Conservation (phyloP, 2,888 invertebrate species). For the Drosophila testacea region DNA sequence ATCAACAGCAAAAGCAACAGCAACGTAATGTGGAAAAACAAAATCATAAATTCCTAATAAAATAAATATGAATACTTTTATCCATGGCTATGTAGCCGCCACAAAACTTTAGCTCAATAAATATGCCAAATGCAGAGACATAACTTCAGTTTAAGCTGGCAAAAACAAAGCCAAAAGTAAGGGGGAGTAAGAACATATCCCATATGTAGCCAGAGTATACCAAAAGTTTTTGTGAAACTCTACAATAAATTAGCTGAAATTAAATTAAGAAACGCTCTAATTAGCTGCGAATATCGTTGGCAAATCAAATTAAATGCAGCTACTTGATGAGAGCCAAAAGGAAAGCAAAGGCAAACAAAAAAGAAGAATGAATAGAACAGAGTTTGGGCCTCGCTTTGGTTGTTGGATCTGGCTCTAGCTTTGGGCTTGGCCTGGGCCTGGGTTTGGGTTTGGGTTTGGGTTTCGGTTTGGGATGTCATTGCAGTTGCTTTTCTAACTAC, state of each 20-base stretch:
- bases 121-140: slow-evolving; percentile 63
- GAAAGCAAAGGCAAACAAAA: slow-evolving; percentile 7
- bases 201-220: slow-evolving; percentile 14
- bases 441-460: background rate
- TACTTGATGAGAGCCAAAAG: slow-evolving; percentile 50
- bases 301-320: slow-evolving; percentile 75
- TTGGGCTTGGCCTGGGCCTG: background rate
- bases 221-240: slow-evolving; percentile 19
- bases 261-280: slow-evolving; percentile 70
- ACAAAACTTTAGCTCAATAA: slow-evolving; percentile 58
- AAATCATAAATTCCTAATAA: slow-evolving; percentile 81
- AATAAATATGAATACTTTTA: slow-evolving; percentile 76
- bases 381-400: slow-evolving; percentile 4
- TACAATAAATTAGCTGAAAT: slow-evolving; percentile 61
- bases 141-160: slow-evolving; percentile 66
- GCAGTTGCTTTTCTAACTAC: slow-evolving; percentile 41
- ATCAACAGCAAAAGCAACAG: background rate
- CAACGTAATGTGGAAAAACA: slow-evolving; percentile 67
- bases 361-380: slow-evolving; percentile 3
- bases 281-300: slow-evolving; percentile 58
- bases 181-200: slow-evolving; percentile 6
- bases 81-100: slow-evolving; percentile 49
- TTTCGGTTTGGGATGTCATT: slow-evolving; percentile 15
- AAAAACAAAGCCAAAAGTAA: slow-evolving; percentile 14
- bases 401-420: background rate